Evolutionary conservation across 1,140 invertebrate genomes (phyloP).

Genomic region (Ips typographus): DNA sequence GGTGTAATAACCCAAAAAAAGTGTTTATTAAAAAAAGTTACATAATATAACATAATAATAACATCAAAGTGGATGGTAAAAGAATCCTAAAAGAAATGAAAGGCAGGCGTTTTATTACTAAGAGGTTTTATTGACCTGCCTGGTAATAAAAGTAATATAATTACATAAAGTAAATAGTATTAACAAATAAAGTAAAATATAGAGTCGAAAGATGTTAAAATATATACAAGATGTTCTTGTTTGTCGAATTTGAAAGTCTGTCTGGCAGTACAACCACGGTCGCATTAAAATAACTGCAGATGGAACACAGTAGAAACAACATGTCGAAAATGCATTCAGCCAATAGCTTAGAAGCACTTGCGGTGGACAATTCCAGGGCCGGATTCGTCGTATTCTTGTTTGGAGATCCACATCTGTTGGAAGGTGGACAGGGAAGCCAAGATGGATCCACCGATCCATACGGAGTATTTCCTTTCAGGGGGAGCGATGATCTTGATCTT

Average conservation of each 20-base stretch:
- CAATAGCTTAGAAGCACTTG: constrained; percentile 85
- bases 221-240: constrained; percentile 38
- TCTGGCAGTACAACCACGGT: constrained; percentile 49
- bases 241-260: constrained; percentile 39
- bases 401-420: constrained; percentile 95
- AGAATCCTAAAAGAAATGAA: constrained; percentile 36
- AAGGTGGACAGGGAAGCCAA: constrained; percentile 85
- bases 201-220: constrained; percentile 42
- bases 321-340: constrained; percentile 40
- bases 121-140: constrained; percentile 46
- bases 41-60: constrained; percentile 40
- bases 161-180: constrained; percentile 42
- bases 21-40: constrained; percentile 37
- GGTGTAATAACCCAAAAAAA: constrained; percentile 32
- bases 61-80: constrained; percentile 29
- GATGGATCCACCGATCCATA: constrained; percentile 87
- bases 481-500: constrained; percentile 94
- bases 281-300: constrained; percentile 38
- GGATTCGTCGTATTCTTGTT: constrained; percentile 93
- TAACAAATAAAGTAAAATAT: constrained; percentile 45
- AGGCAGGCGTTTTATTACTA: constrained; percentile 41
- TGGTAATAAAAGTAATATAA: constrained; percentile 39
- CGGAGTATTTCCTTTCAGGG: constrained; percentile 88
- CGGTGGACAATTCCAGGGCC: constrained; percentile 92
- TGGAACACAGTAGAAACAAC: constrained; percentile 43